phyloP scores from a whole-genome alignment of 2,888 invertebrate genomes.

The Torymus auratus region DNA sequence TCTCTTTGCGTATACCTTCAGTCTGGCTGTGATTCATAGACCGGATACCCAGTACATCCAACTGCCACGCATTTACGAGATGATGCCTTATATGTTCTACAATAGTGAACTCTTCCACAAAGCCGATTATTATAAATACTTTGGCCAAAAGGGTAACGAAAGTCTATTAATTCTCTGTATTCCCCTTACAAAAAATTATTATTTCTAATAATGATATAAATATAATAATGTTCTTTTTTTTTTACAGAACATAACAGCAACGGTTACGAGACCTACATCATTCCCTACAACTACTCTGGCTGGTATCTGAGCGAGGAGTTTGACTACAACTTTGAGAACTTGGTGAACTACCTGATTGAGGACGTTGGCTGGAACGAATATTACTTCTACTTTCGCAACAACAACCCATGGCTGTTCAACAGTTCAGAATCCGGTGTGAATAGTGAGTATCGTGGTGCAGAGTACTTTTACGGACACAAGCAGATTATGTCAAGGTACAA shows the following conservation, averaged over 20 bases:
- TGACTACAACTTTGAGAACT: slow-evolving; percentile 80
- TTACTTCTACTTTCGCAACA: slow-evolving; percentile 82
- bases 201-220: no score
- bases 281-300: slow-evolving; percentile 81
- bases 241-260: slow-evolving; percentile 63
- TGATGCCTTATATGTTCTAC: slow-evolving; percentile 82
- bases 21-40: slow-evolving; percentile 81
- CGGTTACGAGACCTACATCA: slow-evolving; percentile 75
- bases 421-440: slow-evolving; percentile 76
- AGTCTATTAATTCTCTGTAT: no score
- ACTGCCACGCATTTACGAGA: slow-evolving; percentile 83
- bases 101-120: slow-evolving; percentile 79
- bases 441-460: slow-evolving; percentile 75
- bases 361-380: slow-evolving; percentile 83
- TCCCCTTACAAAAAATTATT: no score
- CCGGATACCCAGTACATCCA: slow-evolving; percentile 80
- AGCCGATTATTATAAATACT: slow-evolving; percentile 74
- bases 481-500: slow-evolving; percentile 79
- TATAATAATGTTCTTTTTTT: background rate
- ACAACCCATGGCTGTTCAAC: slow-evolving; percentile 82
- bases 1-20: slow-evolving; percentile 81
- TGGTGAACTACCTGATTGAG: slow-evolving; percentile 83
- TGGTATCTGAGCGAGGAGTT: slow-evolving; percentile 78
- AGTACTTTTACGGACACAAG: slow-evolving; percentile 76
- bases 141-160: slow-evolving; percentile 67